These are phyloP conservation scores for Gallirallus australis DNA, from an alignment of 2,797 vertebrate genomes.

Conservation along the genomic window DNA sequence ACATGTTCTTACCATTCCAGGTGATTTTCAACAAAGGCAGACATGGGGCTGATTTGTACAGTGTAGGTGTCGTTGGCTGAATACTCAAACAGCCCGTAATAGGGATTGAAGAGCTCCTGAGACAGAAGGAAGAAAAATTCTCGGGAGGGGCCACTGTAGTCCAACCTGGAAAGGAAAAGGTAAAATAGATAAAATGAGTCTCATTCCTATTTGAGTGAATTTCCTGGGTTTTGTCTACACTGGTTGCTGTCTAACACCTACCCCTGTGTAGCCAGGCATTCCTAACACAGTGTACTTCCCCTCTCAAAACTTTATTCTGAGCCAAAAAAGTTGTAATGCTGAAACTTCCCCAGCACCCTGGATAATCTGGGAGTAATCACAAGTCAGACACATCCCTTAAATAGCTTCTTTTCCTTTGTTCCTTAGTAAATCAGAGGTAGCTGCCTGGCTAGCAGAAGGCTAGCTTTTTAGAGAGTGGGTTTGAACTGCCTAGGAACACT, in stretches of 20 bases:
- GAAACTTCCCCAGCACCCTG: background rate
- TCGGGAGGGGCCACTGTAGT: conserved; percentile 96
- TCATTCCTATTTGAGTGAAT: background rate
- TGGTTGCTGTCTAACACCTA: background rate
- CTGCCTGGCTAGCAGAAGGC: background rate
- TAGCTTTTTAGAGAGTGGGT: background rate
- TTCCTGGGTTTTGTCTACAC: background rate
- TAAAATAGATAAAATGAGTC: background rate
- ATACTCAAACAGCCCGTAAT: conserved; percentile 98
- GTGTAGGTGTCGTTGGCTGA: conserved; percentile 97
- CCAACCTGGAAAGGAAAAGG: conserved; percentile 83
- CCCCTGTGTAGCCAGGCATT: background rate
- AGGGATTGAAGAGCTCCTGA: conserved; percentile 98
- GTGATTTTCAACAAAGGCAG: conserved; percentile 97
- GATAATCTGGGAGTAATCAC: background rate
- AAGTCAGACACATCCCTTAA: background rate
- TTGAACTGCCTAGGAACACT: background rate
- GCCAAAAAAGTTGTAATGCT: background rate
- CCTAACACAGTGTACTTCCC: background rate
- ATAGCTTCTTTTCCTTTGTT: background rate
- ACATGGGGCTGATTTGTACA: conserved; percentile 98
- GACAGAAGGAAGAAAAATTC: conserved; percentile 98
- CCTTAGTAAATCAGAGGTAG: background rate
- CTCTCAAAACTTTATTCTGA: background rate
- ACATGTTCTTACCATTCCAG: conserved; percentile 89